Conservation (phyloP, 1,140 invertebrate genomes). For the Archegozetes longisetosus region DNA sequence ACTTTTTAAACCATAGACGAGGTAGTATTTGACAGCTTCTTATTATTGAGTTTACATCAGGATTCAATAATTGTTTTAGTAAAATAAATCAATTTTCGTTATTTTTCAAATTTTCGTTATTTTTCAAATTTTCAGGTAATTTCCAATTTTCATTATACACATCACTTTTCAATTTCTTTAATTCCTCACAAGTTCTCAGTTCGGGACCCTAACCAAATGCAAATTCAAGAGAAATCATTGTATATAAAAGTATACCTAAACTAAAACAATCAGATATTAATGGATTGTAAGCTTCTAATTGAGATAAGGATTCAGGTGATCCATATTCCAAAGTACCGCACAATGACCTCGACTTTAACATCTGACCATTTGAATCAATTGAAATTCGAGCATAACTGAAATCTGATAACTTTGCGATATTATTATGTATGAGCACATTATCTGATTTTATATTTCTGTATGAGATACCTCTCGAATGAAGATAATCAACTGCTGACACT, state of each 20-base stretch:
- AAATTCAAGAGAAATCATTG: neutral
- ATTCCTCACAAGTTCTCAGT: neutral
- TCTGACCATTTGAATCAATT: neutral
- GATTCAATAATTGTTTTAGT: neutral
- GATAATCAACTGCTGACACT: conserved; percentile 2
- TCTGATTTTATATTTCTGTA: neutral
- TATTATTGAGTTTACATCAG: neutral
- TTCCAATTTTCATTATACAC: neutral
- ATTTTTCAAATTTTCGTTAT: too few relatives aligned
- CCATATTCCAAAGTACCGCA: neutral
- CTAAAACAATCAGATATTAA: neutral
- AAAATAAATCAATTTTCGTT: neutral
- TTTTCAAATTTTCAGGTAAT: too few relatives aligned
- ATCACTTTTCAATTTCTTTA: neutral
- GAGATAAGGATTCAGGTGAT: neutral
- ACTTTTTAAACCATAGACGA: neutral
- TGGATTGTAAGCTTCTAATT: neutral
- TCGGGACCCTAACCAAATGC: neutral
- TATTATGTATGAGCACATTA: neutral
- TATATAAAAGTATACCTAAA: neutral
- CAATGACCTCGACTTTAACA: neutral
- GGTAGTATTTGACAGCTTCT: neutral
- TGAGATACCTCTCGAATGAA: neutral
- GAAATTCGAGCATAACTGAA: neutral
- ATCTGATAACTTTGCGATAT: neutral